Evolutionary conservation across 2,888 invertebrate genomes (phyloP).

Genomic region (Sphinx pinastri): DNA sequence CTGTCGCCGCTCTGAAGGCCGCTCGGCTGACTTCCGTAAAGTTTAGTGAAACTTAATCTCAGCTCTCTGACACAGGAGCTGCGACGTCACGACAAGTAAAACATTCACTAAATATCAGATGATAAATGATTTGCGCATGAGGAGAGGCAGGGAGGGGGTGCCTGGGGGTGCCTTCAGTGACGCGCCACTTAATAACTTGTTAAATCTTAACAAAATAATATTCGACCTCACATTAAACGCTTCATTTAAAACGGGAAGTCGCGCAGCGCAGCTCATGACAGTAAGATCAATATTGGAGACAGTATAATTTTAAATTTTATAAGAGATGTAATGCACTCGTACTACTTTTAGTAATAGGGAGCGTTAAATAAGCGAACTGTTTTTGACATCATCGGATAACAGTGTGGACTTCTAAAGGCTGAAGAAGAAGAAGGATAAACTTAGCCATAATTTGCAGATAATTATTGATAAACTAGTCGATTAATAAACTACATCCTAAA

Average conservation of each 20-base stretch:
- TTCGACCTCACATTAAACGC: slow-evolving; percentile 10
- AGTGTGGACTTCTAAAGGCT: no score
- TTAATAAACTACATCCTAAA: no score
- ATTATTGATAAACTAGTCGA: no score
- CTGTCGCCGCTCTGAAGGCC: no score
- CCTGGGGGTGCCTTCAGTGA: not conserved
- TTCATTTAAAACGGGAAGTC: not conserved
- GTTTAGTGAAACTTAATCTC: slow-evolving; percentile 10
- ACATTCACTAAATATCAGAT: not conserved
- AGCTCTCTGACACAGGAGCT: not conserved
- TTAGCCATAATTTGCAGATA: no score
- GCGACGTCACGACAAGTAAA: not conserved
- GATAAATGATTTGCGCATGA: not conserved
- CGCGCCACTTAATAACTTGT: slow-evolving; percentile 13
- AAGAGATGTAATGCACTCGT: no score
- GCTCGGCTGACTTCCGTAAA: not conserved
- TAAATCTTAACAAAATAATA: slow-evolving; percentile 17
- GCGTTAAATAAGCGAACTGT: no score
- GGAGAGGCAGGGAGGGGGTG: not conserved
- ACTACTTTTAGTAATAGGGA: no score
- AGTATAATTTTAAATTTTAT: no score
- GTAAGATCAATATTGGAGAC: not conserved
- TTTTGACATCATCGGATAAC: no score
- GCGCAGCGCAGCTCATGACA: not conserved
- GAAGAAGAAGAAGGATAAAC: no score